These are phyloP conservation scores for Cantharis nigra DNA, from an alignment of 2,888 invertebrate species.

Conservation along the genomic window DNA sequence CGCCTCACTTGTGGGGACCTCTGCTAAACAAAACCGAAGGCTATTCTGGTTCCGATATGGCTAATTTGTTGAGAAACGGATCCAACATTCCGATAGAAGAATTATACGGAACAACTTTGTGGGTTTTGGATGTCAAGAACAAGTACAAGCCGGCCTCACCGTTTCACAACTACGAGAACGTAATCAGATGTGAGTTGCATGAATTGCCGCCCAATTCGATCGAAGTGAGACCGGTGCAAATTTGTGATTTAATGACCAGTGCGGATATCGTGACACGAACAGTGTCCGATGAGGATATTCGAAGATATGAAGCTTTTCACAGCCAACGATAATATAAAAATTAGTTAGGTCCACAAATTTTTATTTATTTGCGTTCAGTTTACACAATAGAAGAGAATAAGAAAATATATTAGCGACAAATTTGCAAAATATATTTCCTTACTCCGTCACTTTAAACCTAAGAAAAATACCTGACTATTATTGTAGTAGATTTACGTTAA, in stretches of 20 bases:
- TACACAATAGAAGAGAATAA: background rate
- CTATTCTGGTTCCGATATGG: slow-evolving; percentile 62
- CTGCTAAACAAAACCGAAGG: slow-evolving; percentile 58
- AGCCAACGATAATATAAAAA: background rate
- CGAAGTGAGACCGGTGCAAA: slow-evolving; percentile 40
- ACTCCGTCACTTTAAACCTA: background rate
- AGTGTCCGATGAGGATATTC: slow-evolving; percentile 41
- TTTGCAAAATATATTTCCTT: slow-evolving; percentile 22
- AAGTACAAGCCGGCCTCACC: slow-evolving; percentile 39
- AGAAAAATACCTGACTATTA: slow-evolving; percentile 1
- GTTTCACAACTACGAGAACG: background rate
- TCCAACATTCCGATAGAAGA: slow-evolving; percentile 58
- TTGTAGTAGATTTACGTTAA: background rate
- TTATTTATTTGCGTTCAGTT: background rate
- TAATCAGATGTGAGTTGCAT: slow-evolving; percentile 33
- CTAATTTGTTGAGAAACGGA: slow-evolving; percentile 55
- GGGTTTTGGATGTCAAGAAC: slow-evolving; percentile 46
- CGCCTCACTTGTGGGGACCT: slow-evolving; percentile 44
- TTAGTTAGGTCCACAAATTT: background rate
- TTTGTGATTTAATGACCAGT: slow-evolving; percentile 46
- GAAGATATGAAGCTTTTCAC: slow-evolving; percentile 38
- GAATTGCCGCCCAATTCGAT: slow-evolving; percentile 45
- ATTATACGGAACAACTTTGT: slow-evolving; percentile 52
- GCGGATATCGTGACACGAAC: slow-evolving; percentile 42
- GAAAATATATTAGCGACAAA: slow-evolving; percentile 12